Percentiles rank a stretch among this genome's conserved stretches.
Conservation (phyloP, 2,888 invertebrate genomes). For the Melieria crassipennis region DNA sequence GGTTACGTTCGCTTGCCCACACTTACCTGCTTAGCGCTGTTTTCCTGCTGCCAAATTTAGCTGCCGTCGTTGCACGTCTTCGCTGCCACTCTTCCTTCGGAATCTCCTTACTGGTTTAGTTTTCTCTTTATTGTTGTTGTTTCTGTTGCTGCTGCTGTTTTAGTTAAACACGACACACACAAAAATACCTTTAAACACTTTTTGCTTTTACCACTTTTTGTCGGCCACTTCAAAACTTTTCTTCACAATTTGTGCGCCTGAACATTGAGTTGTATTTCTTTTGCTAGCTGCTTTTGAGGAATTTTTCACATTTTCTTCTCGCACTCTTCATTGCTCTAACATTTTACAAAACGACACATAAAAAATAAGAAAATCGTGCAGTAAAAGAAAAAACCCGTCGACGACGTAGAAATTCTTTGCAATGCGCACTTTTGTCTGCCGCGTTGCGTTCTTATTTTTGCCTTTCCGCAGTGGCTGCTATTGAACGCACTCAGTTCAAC, state of each 20-base stretch:
- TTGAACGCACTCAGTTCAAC: no score
- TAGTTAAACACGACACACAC: conserved; percentile 52
- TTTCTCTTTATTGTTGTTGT: conserved; percentile 39
- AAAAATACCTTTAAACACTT: conserved; percentile 49
- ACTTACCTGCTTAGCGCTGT: no score
- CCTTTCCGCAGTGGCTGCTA: no score
- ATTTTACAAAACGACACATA: conserved; percentile 28
- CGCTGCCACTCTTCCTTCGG: not conserved
- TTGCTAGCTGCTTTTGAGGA: conserved; percentile 27
- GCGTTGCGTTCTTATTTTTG: no score
- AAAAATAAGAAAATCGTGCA: conserved; percentile 20
- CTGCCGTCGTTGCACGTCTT: no score
- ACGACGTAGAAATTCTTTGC: no score
- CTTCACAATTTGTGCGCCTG: conserved; percentile 13
- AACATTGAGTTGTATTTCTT: conserved; percentile 1
- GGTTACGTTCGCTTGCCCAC: no score
- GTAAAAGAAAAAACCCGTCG: conserved; percentile 8
- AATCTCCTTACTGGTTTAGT: not conserved
- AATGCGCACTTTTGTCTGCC: no score
- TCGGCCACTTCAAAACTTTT: conserved; percentile 20
- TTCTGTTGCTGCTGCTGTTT: conserved; percentile 40
- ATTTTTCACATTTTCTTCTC: conserved; percentile 36
- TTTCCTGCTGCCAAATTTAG: no score
- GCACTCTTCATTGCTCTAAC: conserved; percentile 27
- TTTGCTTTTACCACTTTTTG: conserved; percentile 36